Evolutionary conservation across 2,888 invertebrate genomes (phyloP).

Genomic region (Nebria salina): DNA sequence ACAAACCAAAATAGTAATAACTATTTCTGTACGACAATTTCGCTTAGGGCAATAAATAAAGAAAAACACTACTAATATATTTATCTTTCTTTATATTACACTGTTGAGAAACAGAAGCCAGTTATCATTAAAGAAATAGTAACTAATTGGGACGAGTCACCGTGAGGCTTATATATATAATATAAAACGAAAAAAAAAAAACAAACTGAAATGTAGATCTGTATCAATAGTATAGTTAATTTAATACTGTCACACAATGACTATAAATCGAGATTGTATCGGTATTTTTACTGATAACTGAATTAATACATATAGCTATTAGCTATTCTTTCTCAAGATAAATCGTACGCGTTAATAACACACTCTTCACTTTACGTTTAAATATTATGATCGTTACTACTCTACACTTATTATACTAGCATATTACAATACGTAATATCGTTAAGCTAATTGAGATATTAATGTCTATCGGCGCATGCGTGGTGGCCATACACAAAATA

Average conservation of each 20-base stretch:
- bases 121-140: not conserved
- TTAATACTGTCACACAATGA: constrained; percentile 1
- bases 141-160: constrained; percentile 1
- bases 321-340: not conserved
- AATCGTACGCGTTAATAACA: not conserved
- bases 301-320: not conserved
- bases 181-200: not conserved
- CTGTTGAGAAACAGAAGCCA: not conserved
- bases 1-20: not conserved
- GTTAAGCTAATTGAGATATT: no score
- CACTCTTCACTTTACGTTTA: not conserved
- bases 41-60: not conserved
- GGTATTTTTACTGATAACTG: constrained; percentile 1
- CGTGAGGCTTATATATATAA: not conserved
- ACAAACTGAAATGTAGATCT: not conserved
- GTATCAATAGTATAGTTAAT: constrained; percentile 1
- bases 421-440: no score
- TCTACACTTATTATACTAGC: no score
- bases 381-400: not conserved
- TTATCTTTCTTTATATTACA: not conserved
- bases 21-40: not conserved
- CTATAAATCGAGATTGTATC: constrained; percentile 1
- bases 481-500: no score
- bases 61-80: not conserved
- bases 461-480: no score